These are phyloP conservation scores for Molothrus aeneus DNA, from an alignment of 2,797 vertebrate species.

Conservation along the genomic window DNA sequence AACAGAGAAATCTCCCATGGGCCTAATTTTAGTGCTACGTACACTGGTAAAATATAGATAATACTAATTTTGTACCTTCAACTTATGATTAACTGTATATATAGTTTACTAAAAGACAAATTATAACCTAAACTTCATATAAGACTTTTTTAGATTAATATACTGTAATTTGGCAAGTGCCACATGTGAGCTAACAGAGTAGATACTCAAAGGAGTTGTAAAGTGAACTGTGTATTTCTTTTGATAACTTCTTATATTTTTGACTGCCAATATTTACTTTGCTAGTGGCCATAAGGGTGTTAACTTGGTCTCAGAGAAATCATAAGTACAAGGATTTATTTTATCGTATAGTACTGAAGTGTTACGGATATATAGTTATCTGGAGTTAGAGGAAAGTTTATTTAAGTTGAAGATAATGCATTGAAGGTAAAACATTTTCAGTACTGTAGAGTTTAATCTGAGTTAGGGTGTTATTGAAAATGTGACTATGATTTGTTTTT, in stretches of 20 bases:
- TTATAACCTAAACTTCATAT: background rate
- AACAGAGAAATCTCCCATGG: background rate
- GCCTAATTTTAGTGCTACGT: background rate
- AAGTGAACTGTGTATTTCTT: background rate
- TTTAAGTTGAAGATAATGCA: background rate
- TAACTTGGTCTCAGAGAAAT: background rate
- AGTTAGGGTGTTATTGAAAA: background rate
- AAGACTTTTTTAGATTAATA: background rate
- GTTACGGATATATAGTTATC: background rate
- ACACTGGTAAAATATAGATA: background rate
- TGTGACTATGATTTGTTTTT: slow-evolving; percentile 40
- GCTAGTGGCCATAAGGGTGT: background rate
- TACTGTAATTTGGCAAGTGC: background rate
- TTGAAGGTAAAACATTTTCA: background rate
- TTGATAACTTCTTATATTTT: background rate
- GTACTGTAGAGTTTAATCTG: background rate
- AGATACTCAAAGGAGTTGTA: background rate
- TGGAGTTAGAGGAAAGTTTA: background rate
- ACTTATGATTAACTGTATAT: background rate
- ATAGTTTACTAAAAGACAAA: background rate
- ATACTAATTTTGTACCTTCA: background rate
- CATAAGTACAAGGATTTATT: background rate
- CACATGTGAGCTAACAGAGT: background rate
- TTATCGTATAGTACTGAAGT: background rate
- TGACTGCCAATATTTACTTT: background rate